Conservation (phyloP, 2,888 invertebrate species). For the Octodonta nipae region DNA sequence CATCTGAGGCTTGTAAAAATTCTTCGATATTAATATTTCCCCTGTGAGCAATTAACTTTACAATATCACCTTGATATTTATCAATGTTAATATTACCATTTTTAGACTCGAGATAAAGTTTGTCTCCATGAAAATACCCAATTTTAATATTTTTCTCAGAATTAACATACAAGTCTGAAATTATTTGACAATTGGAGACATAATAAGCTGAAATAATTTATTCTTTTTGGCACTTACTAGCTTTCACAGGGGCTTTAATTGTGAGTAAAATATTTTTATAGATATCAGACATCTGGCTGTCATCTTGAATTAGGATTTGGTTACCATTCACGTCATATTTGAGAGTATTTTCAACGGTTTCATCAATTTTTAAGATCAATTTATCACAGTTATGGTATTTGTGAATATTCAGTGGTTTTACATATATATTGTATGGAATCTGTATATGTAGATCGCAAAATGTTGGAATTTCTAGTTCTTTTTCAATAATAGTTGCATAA, state of each 20-base stretch:
- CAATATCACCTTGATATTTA: conserved; percentile 25
- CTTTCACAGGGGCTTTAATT: conserved; percentile 29
- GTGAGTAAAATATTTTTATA: conserved; percentile 15
- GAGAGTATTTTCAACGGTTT: conserved; percentile 13
- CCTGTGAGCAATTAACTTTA: conserved; percentile 18
- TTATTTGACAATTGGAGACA: neutral
- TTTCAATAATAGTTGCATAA: conserved; percentile 11
- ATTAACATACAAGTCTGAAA: conserved; percentile 23
- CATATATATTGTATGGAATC: conserved; percentile 23
- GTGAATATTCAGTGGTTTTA: conserved; percentile 27
- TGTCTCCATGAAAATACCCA: conserved; percentile 21
- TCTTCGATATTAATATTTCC: conserved; percentile 26
- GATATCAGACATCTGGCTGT: conserved; percentile 8
- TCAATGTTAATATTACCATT: conserved; percentile 23
- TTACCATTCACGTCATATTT: conserved; percentile 19
- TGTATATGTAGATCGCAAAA: conserved; percentile 27
- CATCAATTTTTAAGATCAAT: conserved; percentile 20
- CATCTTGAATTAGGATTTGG: conserved; percentile 15
- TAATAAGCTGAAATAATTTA: neutral
- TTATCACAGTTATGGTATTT: conserved; percentile 26
- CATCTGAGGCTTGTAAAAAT: conserved; percentile 24
- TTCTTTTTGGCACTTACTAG: conserved; percentile 21
- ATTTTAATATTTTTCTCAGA: conserved; percentile 19
- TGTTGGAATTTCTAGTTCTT: conserved; percentile 20
- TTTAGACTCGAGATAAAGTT: conserved; percentile 18